These are phyloP conservation scores for human (Homo sapiens) DNA, from an alignment of 2,113 vertebrate genomes.

Conservation along the genomic window DNA sequence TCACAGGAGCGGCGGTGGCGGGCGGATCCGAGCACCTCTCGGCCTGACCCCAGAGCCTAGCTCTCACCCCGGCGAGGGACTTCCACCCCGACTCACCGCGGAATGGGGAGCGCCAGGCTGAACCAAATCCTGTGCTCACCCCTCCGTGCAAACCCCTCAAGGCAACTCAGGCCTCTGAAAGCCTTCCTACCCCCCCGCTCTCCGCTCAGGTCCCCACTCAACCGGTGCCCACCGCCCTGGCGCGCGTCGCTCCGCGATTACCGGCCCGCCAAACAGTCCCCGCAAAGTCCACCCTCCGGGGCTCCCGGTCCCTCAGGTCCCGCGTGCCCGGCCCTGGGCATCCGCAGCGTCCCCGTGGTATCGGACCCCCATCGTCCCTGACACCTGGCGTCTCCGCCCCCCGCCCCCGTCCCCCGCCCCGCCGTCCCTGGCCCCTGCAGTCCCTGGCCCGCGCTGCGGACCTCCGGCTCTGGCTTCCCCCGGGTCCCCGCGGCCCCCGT, in stretches of 20 bases:
- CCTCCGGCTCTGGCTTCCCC: background rate
- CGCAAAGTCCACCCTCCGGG: no score
- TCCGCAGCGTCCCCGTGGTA: background rate
- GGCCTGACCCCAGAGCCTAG: background rate
- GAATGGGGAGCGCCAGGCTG: background rate
- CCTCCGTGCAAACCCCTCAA: no score
- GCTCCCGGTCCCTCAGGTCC: background rate
- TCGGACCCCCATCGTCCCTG: rapidly evolving
- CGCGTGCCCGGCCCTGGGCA: background rate
- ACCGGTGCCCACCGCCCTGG: rapidly evolving
- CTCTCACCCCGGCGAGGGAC: background rate
- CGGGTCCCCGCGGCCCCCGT: background rate
- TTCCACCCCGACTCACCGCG: background rate
- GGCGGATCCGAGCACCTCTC: rapidly evolving
- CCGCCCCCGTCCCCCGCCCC: rapidly evolving
- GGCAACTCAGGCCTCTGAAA: background rate
- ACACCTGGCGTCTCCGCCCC: background rate
- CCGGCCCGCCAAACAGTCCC: background rate
- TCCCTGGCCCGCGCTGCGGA: background rate
- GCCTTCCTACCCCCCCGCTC: no score
- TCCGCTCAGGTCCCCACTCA: background rate
- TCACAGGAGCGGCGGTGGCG: background rate
- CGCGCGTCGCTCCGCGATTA: no score
- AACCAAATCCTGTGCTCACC: no score
- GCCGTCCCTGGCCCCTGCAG: background rate